These are phyloP conservation scores for Pan troglodytes DNA, from an alignment of 2,113 vertebrate species.

Conservation along the genomic window NHGRI_mPanTro3-v2.1_pri NC_072412.2:117935001-117935500, in stretches of 20 bases:
- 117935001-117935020: no score
- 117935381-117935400: neutral
- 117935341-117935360: rapidly evolving
- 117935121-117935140: no score
- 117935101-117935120: no score
- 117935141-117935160: no score
- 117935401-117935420: neutral
- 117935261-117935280: no score
- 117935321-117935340: neutral
- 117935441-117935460: neutral
- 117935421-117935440: neutral
- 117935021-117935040: no score
- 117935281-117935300: no score
- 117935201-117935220: neutral
- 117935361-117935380: neutral
- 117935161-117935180: neutral
- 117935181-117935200: neutral
- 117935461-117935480: neutral
- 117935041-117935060: no score
- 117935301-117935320: neutral
- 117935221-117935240: neutral
- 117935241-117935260: neutral
- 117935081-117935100: no score
- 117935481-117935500: rapidly evolving
- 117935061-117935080: no score